phyloP scores from a whole-genome alignment of 2,113 vertebrate species.

The Ondatra zibethicus region DNA sequence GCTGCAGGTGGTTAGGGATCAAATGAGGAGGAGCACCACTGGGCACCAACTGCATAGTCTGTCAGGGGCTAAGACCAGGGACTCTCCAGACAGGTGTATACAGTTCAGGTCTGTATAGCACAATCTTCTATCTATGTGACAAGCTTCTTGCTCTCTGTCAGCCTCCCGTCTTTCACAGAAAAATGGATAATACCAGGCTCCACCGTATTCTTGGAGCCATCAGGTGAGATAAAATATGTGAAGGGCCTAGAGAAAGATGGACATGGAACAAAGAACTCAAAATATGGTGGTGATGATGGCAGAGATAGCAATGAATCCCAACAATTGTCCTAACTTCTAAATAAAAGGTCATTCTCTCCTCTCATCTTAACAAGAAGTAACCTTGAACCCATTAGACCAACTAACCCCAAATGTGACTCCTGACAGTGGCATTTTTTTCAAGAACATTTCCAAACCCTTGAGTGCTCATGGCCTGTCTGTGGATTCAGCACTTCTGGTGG shows the following conservation, averaged over 20 bases:
- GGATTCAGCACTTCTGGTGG: neutral
- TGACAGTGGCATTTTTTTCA: neutral
- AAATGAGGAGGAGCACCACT: neutral
- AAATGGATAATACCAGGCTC: neutral
- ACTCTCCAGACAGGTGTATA: neutral
- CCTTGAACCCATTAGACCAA: neutral
- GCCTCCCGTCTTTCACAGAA: neutral
- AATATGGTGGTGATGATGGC: neutral
- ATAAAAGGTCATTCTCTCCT: neutral
- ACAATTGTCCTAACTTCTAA: neutral
- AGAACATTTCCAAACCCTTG: neutral
- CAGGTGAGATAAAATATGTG: neutral
- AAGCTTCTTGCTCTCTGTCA: neutral
- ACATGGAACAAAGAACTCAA: neutral
- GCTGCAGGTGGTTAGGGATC: neutral
- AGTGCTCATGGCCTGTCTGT: neutral
- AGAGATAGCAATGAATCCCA: neutral
- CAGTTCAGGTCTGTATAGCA: neutral
- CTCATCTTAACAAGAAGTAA: constrained; percentile 9
- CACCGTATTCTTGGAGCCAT: neutral
- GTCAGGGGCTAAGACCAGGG: neutral
- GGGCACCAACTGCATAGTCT: neutral
- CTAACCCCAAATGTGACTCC: neutral
- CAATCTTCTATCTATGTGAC: neutral
- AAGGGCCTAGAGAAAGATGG: neutral